phyloP scores from a whole-genome alignment of 2,113 vertebrate species.

The Nesogale talazaci region DNA sequence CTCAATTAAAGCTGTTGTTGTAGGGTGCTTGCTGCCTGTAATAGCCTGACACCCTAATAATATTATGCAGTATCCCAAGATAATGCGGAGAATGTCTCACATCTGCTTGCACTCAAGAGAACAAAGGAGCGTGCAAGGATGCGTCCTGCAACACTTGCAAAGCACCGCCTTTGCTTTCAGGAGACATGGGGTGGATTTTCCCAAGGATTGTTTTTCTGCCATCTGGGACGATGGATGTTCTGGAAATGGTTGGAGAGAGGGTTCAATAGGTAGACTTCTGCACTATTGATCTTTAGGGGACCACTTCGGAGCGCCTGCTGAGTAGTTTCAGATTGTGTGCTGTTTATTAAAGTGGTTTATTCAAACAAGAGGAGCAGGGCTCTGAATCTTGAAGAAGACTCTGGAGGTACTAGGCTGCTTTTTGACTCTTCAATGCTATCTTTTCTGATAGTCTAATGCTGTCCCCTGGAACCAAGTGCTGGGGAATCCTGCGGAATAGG shows the following conservation, averaged over 20 bases:
- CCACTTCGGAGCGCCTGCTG: background rate
- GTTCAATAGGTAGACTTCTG: background rate
- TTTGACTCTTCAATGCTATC: too few relatives aligned
- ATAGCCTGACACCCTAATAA: constrained; percentile 76
- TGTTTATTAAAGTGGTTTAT: constrained; percentile 42
- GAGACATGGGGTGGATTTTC: constrained; percentile 25
- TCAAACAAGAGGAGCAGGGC: constrained; percentile 7
- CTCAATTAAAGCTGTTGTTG: constrained; percentile 74
- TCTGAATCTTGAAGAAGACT: background rate
- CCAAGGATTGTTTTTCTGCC: background rate
- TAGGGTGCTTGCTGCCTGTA: constrained; percentile 68
- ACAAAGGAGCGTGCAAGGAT: constrained; percentile 70
- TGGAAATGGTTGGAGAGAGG: background rate
- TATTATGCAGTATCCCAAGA: constrained; percentile 74
- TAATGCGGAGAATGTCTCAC: constrained; percentile 71
- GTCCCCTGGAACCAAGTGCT: background rate
- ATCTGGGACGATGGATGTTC: background rate
- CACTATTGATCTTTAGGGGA: background rate
- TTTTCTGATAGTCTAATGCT: too few relatives aligned
- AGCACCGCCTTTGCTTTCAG: constrained; percentile 9
- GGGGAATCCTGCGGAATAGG: background rate
- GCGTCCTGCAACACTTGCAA: constrained; percentile 42
- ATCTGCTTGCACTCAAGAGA: constrained; percentile 80
- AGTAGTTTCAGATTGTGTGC: background rate
- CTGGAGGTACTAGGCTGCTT: background rate